Base-by-base conservation (phyloP, 2,113 vertebrate species). In the Peromyscus californicus region DNA sequence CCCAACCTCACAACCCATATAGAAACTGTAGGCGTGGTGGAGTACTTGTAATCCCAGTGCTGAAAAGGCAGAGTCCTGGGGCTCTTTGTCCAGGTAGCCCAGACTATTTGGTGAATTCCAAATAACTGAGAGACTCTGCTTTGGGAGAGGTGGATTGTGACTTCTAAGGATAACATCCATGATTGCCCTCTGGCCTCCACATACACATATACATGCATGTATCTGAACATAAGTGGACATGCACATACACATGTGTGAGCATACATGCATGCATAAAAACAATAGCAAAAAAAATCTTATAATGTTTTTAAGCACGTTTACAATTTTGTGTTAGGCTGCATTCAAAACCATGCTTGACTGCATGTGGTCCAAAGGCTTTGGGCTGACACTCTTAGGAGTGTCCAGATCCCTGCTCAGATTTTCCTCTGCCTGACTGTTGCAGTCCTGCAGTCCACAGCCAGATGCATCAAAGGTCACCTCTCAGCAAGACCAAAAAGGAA, bases 401-500 rank as follows among this genome's bases (percentile, higher is more conserved):
- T 65, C 61, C 78, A 33, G 42, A 15, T 7, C 59, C n/a, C 19
- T 22, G 39, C 16, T 67, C 48, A 42, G n/a, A 4, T 22, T 36
- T 19, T 82, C 57, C 24, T 65, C 31, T 72, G n/a, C 21, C 16
- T 17, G 75, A 72, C 76, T 36, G 0, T 8, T 8, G 8, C 0
- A 16, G 33, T 39, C n/a, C 45, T 45, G 16, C 26, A 16, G 36
- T 3, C 3, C 67, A 51, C 63, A 3, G 22, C 2, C n/a, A 24
- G 19, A 8, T 26, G 4, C 31, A 42, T 11, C n/a, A 3, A 4
- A 78, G 10, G 15, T 31, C 33, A 17, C 1, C 51, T 83, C 76
- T 48, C 13, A 10, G 17, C 98, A 88, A 98, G 98, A 98, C 98
- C 91, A 98, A 98, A 74, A 93, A 98, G 98, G 92, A 99, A 72